Conservation (phyloP, 1,140 invertebrate species). For the Achatina immaculata region DNA sequence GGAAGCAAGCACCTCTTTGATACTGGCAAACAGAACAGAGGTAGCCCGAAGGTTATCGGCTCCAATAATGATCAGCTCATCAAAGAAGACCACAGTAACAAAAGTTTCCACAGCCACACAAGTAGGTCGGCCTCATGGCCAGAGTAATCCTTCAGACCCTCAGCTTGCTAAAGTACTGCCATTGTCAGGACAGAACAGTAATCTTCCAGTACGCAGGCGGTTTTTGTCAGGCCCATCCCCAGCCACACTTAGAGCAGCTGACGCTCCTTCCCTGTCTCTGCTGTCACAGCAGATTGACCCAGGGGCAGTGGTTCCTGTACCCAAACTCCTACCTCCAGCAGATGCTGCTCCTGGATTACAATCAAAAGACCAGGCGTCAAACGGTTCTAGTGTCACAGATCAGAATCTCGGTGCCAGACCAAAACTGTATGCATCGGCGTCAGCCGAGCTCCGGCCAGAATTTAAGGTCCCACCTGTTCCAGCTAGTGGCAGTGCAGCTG, state of each 20-base stretch:
- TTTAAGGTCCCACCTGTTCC: background rate
- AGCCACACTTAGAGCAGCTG: constrained; percentile 53
- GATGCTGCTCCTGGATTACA: constrained; percentile 31
- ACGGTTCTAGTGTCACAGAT: constrained; percentile 3
- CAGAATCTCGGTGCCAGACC: constrained; percentile 15
- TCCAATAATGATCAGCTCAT: background rate
- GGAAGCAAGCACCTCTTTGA: constrained; percentile 22
- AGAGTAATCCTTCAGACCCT: constrained; percentile 42
- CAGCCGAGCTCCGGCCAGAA: background rate
- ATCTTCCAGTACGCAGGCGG: constrained; percentile 42
- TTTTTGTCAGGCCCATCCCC: constrained; percentile 55
- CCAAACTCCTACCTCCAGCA: constrained; percentile 11
- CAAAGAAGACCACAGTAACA: constrained; percentile 8
- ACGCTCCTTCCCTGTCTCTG: constrained; percentile 59
- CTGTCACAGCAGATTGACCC: constrained; percentile 43
- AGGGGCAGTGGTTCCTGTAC: constrained; percentile 51
- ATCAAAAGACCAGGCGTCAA: constrained; percentile 29
- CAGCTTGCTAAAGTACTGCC: constrained; percentile 5
- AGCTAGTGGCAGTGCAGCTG: background rate
- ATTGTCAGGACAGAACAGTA: background rate
- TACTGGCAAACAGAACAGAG: background rate
- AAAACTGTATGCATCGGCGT: constrained; percentile 16
- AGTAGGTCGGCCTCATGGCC: constrained; percentile 46
- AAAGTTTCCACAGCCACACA: constrained; percentile 33
- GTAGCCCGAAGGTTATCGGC: constrained; percentile 31